phyloP scores from a whole-genome alignment of 2,888 invertebrate species.

The Neelides folsomi region DNA sequence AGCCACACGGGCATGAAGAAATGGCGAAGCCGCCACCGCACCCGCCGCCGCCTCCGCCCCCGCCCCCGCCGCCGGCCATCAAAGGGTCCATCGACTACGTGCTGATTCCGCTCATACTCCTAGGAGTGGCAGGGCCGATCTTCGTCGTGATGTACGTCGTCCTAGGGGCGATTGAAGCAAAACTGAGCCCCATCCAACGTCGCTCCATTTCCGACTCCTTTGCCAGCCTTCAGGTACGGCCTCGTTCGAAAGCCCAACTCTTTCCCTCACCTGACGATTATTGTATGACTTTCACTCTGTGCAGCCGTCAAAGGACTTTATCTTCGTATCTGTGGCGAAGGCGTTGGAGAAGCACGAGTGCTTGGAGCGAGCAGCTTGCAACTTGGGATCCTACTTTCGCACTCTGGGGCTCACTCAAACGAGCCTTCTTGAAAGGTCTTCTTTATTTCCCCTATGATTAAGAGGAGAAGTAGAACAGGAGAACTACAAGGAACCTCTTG shows the following conservation, averaged over 20 bases:
- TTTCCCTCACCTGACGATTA: too few species aligned
- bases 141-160: conserved; percentile 33
- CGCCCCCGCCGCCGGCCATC: conserved; percentile 16
- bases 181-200: conserved; percentile 23
- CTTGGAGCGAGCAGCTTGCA: conserved; percentile 23
- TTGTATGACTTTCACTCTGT: neutral
- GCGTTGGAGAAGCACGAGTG: conserved; percentile 18
- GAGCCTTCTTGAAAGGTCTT: conserved; percentile 8
- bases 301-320: conserved; percentile 13
- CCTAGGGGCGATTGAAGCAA: conserved; percentile 29
- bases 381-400: conserved; percentile 15
- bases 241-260: too few species aligned
- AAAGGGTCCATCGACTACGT: conserved; percentile 32
- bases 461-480: conserved; percentile 7
- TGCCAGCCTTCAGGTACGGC: too few species aligned
- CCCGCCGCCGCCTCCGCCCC: neutral
- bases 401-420: conserved; percentile 12
- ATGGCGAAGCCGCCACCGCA: conserved; percentile 3
- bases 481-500: conserved; percentile 1
- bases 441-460: neutral
- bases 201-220: conserved; percentile 7
- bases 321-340: conserved; percentile 8
- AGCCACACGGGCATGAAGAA: too few species aligned
- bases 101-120: conserved; percentile 30
- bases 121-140: conserved; percentile 31